These are phyloP conservation scores for Rhabdophis nuchalis DNA, from an alignment of 2,797 vertebrate genomes.

Conservation along the genomic window DNA sequence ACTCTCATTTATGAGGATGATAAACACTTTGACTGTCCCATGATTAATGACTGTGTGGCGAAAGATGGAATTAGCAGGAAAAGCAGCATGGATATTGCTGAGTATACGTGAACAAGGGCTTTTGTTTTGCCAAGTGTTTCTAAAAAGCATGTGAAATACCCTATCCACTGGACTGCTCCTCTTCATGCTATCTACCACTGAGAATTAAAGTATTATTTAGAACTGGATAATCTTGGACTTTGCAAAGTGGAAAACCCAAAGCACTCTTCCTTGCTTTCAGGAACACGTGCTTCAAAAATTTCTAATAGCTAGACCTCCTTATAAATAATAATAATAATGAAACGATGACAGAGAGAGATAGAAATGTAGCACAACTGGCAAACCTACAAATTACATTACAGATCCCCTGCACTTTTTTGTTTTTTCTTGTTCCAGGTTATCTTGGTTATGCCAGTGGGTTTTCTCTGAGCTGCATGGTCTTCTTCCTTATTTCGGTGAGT, in stretches of 20 bases:
- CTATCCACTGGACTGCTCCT: background rate
- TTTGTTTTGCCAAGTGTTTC: background rate
- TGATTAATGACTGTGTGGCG: background rate
- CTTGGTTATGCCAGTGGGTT: slow-evolving; percentile 96
- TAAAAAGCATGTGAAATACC: background rate
- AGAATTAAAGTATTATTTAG: background rate
- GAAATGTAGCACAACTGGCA: background rate
- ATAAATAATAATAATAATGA: background rate
- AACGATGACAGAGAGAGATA: background rate
- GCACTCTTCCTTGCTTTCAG: background rate
- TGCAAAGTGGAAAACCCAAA: background rate
- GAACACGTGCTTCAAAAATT: background rate
- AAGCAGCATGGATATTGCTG: background rate
- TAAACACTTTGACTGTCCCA: background rate
- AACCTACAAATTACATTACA: background rate
- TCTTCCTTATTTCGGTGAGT: slow-evolving; percentile 93
- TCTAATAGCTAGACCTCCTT: background rate
- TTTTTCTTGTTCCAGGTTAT: slow-evolving; percentile 79
- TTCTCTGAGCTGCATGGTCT: slow-evolving; percentile 97
- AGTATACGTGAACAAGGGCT: background rate
- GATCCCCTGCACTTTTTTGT: background rate
- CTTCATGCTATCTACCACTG: background rate
- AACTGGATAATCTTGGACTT: background rate
- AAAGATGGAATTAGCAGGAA: background rate
- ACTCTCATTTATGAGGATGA: background rate